phyloP scores from a whole-genome alignment of 30 jellyfish, hydroid and myxozoan genomes.

The Pseudorhiza aurosa region DNA sequence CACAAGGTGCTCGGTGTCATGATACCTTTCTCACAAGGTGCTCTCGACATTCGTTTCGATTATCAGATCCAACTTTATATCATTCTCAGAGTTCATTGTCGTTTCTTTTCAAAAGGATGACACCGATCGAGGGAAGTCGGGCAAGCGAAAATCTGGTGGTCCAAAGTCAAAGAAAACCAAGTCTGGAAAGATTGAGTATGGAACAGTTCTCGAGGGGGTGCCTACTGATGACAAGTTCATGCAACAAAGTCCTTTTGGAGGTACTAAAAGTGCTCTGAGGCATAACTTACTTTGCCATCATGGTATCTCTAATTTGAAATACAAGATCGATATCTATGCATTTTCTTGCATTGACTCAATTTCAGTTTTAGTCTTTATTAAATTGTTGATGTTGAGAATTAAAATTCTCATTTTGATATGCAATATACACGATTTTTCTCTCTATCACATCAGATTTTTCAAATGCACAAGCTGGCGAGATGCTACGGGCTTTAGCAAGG shows the following conservation, averaged over 20 bases:
- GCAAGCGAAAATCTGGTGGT: slow-evolving; percentile 39
- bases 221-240: slow-evolving; percentile 21
- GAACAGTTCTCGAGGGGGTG: slow-evolving; percentile 16
- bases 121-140: slow-evolving; percentile 41
- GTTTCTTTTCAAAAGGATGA: slow-evolving; percentile 28
- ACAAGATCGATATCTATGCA: too few species aligned
- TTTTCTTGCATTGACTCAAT: too few species aligned
- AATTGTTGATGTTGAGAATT: too few species aligned
- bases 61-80: too few species aligned
- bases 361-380: too few species aligned
- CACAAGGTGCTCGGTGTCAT: too few species aligned
- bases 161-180: slow-evolving; percentile 28
- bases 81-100: too few species aligned
- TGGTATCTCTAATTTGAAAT: too few species aligned
- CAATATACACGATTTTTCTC: neutral
- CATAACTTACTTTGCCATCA: neutral
- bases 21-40: too few species aligned
- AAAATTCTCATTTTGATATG: too few species aligned
- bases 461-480: slow-evolving; percentile 89
- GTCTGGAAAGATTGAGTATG: slow-evolving; percentile 52
- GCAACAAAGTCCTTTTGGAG: slow-evolving; percentile 62
- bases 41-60: too few species aligned
- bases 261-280: neutral
- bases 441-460: slow-evolving; percentile 45
- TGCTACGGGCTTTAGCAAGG: slow-evolving; percentile 93